These are phyloP conservation scores for Ophion costatus DNA, from an alignment of 2,888 invertebrate species.

Conservation along the genomic window DNA sequence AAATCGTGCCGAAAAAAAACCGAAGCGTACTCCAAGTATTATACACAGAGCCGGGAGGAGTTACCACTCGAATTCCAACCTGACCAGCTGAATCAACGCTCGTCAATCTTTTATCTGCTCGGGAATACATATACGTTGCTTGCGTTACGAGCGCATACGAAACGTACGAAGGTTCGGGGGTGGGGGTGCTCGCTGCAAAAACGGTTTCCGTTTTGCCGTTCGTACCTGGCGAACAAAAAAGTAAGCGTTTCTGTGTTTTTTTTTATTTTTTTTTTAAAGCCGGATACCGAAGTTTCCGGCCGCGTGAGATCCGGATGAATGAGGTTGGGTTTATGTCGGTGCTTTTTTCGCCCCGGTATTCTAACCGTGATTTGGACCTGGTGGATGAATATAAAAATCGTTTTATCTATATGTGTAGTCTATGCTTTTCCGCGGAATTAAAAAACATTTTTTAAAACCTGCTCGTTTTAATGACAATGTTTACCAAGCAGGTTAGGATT, in stretches of 20 bases:
- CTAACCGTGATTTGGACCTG: neutral
- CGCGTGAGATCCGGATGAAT: neutral
- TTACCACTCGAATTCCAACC: conserved; percentile 49
- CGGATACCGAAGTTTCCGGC: neutral
- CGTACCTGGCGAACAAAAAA: neutral
- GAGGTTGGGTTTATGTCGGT: neutral
- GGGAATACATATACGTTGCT: conserved; percentile 10
- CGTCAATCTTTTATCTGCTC: conserved; percentile 2
- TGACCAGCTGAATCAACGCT: conserved; percentile 16
- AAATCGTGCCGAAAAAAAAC: conserved; percentile 58
- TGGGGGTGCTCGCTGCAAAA: neutral
- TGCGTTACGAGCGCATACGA: conserved; percentile 5
- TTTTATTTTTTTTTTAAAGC: neutral
- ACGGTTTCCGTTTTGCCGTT: neutral
- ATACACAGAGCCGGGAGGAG: conserved; percentile 31
- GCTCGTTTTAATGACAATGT: too few species aligned
- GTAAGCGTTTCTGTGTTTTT: neutral
- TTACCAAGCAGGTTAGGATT: too few species aligned
- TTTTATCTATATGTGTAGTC: neutral
- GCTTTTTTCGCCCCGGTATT: neutral
- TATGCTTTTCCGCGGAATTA: neutral
- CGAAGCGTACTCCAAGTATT: conserved; percentile 38
- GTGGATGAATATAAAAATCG: neutral
- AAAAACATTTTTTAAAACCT: neutral
- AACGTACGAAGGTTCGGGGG: conserved; percentile 2